Conservation (phyloP, 2,888 invertebrate genomes). For the Macropis europaea region DNA sequence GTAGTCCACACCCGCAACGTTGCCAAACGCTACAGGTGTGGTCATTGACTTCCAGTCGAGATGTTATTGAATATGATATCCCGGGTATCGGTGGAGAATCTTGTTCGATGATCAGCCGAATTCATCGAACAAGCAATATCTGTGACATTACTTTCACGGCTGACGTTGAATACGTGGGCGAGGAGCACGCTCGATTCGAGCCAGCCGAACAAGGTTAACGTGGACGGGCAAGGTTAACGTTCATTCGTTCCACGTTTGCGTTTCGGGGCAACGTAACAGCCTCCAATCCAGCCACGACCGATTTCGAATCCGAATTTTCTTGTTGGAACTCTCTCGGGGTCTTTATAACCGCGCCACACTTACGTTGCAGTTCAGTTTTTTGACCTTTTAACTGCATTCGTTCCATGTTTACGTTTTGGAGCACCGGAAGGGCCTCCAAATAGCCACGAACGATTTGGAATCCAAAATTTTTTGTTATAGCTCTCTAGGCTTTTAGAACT, state of each 20-base stretch:
- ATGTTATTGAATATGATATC: constrained; percentile 3
- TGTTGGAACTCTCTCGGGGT: too few relatives aligned
- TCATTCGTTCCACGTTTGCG: constrained; percentile 26
- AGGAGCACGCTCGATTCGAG: constrained; percentile 32
- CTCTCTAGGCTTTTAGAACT: too few relatives aligned
- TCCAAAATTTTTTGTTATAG: background rate
- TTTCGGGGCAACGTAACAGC: constrained; percentile 10
- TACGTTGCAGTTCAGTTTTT: too few relatives aligned
- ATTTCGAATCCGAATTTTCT: background rate
- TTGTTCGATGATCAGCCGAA: background rate
- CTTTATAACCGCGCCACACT: too few relatives aligned
- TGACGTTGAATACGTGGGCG: constrained; percentile 20
- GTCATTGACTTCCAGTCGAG: constrained; percentile 46
- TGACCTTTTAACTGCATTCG: too few relatives aligned
- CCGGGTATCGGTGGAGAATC: background rate
- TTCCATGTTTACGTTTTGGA: too few relatives aligned
- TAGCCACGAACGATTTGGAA: background rate
- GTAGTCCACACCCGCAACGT: constrained; percentile 29
- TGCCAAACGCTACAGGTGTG: constrained; percentile 58
- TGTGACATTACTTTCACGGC: constrained; percentile 41
- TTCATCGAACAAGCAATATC: background rate
- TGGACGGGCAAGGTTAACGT: constrained; percentile 49
- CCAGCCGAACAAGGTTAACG: constrained; percentile 50
- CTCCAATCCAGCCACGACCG: background rate
- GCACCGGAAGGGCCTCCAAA: too few relatives aligned